Conservation (phyloP, 2,888 invertebrate species). For the Hirudinaria manillensis region DNA sequence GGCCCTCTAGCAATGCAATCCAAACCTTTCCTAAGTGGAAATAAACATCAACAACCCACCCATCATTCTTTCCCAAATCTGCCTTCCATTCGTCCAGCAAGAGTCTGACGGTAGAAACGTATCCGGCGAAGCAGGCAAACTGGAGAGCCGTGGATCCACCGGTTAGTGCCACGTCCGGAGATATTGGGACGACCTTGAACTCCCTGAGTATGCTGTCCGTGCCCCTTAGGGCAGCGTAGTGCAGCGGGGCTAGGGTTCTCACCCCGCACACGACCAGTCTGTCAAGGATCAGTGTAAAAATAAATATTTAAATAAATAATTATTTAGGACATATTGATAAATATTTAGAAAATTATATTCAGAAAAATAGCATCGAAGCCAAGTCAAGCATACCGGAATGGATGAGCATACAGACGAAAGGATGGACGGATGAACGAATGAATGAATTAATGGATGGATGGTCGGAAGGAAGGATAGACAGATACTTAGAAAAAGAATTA, state of each 20-base stretch:
- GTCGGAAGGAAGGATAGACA: too few relatives aligned
- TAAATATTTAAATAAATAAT: too few relatives aligned
- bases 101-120: conserved; percentile 33
- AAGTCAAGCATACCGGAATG: too few relatives aligned
- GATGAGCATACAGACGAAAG: too few relatives aligned
- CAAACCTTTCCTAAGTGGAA: too few relatives aligned
- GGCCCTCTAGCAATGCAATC: too few relatives aligned
- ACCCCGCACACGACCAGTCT: conserved; percentile 38
- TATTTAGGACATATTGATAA: too few relatives aligned
- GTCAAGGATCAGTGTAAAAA: background rate
- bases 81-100: conserved; percentile 36
- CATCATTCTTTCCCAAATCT: conserved; percentile 36
- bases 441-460: too few relatives aligned
- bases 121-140: conserved; percentile 39
- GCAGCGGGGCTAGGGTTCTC: conserved; percentile 35
- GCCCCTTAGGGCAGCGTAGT: conserved; percentile 39
- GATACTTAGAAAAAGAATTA: too few relatives aligned
- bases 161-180: conserved; percentile 35
- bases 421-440: too few relatives aligned
- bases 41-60: conserved; percentile 20
- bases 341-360: too few relatives aligned
- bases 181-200: conserved; percentile 32
- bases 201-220: conserved; percentile 30
- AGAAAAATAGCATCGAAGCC: too few relatives aligned
- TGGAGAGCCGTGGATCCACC: conserved; percentile 39